phyloP scores from a whole-genome alignment of 2,113 vertebrate species.

The Greenwoodochromis staneri region DNA sequence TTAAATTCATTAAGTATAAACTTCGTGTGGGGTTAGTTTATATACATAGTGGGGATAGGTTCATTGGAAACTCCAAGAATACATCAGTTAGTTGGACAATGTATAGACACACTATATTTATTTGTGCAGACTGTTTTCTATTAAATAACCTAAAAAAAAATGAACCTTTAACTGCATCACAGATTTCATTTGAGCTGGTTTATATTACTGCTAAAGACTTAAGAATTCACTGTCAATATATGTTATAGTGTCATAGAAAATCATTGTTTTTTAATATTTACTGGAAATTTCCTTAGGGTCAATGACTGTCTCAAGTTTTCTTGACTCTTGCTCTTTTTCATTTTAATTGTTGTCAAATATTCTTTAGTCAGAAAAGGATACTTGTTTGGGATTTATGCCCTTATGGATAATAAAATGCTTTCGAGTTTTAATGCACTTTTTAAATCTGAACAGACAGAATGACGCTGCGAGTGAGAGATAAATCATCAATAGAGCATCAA shows the following conservation, averaged over 20 bases:
- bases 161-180: fast-evolving
- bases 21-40: neutral
- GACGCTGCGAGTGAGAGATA: fast-evolving
- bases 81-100: neutral
- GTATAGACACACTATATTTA: neutral
- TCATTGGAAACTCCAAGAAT: neutral
- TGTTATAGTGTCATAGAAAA: neutral
- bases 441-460: neutral
- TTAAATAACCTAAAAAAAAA: neutral
- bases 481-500: neutral
- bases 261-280: neutral
- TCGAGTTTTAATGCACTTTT: neutral
- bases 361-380: neutral
- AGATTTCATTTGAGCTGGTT: neutral
- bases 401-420: neutral
- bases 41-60: neutral
- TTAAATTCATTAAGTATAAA: neutral
- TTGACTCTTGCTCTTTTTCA: neutral
- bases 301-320: neutral
- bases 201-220: neutral
- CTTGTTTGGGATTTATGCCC: neutral
- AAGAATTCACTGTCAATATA: neutral
- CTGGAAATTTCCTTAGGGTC: neutral
- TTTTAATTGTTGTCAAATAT: neutral
- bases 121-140: neutral